Conservation (phyloP, 2,113 vertebrate genomes). For the Platichthys stellatus region DNA sequence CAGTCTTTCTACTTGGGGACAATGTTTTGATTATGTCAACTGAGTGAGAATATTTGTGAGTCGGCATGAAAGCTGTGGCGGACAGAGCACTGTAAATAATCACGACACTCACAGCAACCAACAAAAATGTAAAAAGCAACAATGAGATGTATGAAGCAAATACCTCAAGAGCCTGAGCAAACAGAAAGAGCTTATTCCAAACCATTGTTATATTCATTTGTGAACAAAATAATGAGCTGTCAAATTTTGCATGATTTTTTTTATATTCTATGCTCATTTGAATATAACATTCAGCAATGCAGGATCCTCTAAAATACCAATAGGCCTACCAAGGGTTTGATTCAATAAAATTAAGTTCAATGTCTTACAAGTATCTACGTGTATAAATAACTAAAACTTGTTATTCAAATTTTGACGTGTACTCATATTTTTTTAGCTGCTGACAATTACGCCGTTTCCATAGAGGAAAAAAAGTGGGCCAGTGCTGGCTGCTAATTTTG, state of each 20-base stretch:
- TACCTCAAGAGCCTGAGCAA: constrained; percentile 14
- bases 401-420: too few relatives aligned
- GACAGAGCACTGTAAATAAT: not conserved
- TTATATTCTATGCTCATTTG: not conserved
- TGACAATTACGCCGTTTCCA: not conserved
- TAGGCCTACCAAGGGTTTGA: not conserved
- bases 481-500: too few relatives aligned
- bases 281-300: not conserved
- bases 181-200: not conserved
- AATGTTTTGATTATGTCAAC: not conserved
- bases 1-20: not conserved
- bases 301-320: not conserved
- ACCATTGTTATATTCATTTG: not conserved
- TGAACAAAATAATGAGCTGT: not conserved
- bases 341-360: not conserved
- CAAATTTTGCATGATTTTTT: not conserved
- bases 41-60: not conserved
- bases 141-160: not conserved
- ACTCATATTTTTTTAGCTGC: not conserved
- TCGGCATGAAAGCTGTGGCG: not conserved
- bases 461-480: not conserved
- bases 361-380: not conserved
- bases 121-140: not conserved
- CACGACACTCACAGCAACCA: not conserved
- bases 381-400: not conserved